Percentiles rank a stretch among this genome's conserved stretches.
Conservation (phyloP, 2,888 invertebrate species). For the Hyppa rectilinea region DNA sequence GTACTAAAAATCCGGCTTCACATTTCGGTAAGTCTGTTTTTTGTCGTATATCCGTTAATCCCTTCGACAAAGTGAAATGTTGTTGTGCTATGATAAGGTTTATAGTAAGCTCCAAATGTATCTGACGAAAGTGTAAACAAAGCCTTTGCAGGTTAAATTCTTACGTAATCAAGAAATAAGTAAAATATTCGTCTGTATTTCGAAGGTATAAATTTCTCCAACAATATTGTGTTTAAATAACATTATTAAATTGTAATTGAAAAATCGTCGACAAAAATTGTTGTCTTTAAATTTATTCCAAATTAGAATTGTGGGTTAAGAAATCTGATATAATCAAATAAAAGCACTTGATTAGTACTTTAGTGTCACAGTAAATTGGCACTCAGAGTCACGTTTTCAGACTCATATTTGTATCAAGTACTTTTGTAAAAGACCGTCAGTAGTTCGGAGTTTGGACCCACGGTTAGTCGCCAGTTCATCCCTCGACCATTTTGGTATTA, state of each 20-base stretch:
- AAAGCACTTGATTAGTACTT: neutral
- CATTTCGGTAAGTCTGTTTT: slow-evolving; percentile 81
- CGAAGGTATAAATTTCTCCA: too few relatives aligned
- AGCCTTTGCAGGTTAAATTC: too few relatives aligned
- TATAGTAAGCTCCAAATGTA: too few relatives aligned
- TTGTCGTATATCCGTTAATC: neutral
- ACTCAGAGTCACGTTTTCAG: neutral
- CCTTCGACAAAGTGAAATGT: neutral
- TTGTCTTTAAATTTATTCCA: too few relatives aligned
- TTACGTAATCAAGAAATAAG: too few relatives aligned
- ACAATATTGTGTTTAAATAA: too few relatives aligned
- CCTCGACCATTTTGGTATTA: neutral
- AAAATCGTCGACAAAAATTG: too few relatives aligned
- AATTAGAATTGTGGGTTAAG: neutral
- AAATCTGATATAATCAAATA: neutral
- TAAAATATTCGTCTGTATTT: too few relatives aligned
- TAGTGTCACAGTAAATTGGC: neutral
- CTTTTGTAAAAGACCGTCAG: neutral
- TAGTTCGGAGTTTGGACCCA: too few relatives aligned
- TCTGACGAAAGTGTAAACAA: too few relatives aligned
- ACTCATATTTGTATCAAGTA: neutral
- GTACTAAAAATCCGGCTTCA: slow-evolving; percentile 86
- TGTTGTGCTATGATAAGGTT: too few relatives aligned
- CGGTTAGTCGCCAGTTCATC: neutral
- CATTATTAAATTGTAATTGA: too few relatives aligned